A percentile compares a stretch with the other conserved stretches of the same genome.
These are phyloP conservation scores for Amblyraja radiata DNA, from an alignment of 2,797 vertebrate species.

Conservation along the genomic window DNA sequence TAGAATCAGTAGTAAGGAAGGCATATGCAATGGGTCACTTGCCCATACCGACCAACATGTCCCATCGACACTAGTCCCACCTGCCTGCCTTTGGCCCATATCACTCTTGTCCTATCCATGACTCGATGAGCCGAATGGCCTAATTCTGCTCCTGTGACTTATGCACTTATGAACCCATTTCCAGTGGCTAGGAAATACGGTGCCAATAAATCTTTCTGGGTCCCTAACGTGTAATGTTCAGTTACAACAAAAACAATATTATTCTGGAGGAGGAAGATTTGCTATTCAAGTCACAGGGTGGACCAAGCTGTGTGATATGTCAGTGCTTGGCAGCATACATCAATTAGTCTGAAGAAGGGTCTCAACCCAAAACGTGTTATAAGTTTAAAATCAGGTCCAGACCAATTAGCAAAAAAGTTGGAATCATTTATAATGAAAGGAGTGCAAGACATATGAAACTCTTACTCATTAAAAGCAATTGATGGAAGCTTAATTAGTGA, in stretches of 20 bases:
- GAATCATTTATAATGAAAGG: not conserved
- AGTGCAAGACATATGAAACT: not conserved
- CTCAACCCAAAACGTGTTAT: not conserved
- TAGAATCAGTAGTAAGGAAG: too few relatives aligned
- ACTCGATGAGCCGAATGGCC: too few relatives aligned
- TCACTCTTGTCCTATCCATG: too few relatives aligned
- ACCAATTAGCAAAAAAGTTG: not conserved
- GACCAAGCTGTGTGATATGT: not conserved
- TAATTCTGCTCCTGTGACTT: too few relatives aligned
- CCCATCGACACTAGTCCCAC: too few relatives aligned
- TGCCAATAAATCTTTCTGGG: too few relatives aligned
- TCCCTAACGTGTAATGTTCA: not conserved
- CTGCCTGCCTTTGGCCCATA: too few relatives aligned
- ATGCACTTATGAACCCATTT: too few relatives aligned
- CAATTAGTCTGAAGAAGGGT: too few relatives aligned
- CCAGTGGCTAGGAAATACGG: too few relatives aligned
- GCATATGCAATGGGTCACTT: too few relatives aligned
- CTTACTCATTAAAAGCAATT: not conserved
- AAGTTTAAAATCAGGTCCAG: not conserved
- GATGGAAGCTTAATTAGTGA: not conserved
- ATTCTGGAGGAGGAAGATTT: not conserved
- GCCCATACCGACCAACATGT: too few relatives aligned
- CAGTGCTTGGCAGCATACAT: not conserved
- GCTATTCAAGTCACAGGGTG: not conserved
- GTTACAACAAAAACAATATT: not conserved